A percentile compares a stretch with the other conserved stretches of the same genome.
phyloP scores from a whole-genome alignment of 2,113 vertebrate genomes.

The Oxygymnocypris stewartii region DNA sequence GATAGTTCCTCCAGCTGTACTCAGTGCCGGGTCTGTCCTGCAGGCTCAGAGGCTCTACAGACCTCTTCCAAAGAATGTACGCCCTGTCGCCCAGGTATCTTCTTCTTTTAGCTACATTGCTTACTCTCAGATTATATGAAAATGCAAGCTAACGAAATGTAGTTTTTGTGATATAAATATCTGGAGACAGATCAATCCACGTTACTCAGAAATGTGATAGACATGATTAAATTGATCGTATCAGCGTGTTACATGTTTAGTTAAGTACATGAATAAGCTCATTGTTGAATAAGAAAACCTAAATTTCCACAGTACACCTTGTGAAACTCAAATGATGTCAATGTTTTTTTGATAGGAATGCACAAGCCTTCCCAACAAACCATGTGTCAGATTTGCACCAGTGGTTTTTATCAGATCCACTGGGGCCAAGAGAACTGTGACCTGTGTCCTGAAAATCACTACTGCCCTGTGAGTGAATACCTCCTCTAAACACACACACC shows the following conservation, averaged over 20 bases:
- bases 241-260: not conserved
- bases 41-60: slow-evolving; percentile 75
- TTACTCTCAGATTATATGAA: not conserved
- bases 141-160: not conserved
- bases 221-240: not conserved
- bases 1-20: slow-evolving; percentile 76
- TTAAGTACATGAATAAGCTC: not conserved
- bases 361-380: slow-evolving; percentile 74
- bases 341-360: slow-evolving; percentile 71
- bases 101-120: not conserved
- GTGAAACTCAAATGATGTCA: slow-evolving; percentile 28
- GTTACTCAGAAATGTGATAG: not conserved
- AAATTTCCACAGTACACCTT: not conserved
- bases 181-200: not conserved
- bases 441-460: slow-evolving; percentile 82
- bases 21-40: slow-evolving; percentile 73
- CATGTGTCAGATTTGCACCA: slow-evolving; percentile 78
- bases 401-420: slow-evolving; percentile 80
- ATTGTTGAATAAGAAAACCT: not conserved
- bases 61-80: slow-evolving; percentile 70
- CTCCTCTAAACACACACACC: not conserved
- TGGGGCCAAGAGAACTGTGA: slow-evolving; percentile 80
- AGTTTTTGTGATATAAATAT: not conserved
- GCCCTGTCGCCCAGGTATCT: slow-evolving; percentile 80
- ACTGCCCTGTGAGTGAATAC: slow-evolving; percentile 83